Base-by-base conservation (phyloP, 1,140 invertebrate genomes). In the Yoshiicerus persimilis region DNA sequence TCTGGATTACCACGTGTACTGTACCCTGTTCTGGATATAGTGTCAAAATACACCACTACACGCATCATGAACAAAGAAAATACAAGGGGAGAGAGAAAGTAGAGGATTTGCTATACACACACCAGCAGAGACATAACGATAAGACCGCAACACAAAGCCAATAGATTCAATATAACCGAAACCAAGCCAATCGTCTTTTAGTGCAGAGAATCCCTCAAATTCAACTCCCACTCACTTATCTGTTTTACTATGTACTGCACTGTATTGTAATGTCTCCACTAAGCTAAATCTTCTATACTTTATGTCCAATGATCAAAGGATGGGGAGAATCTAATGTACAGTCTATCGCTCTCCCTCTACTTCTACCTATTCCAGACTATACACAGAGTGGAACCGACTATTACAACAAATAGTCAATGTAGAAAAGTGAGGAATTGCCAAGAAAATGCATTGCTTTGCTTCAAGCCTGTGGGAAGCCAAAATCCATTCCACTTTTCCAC, bases 381-480 rank as follows among this genome's bases (percentile, higher is more conserved):
- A 20, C 30, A 80, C 32, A 36, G 30, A 80, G 6, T 1, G 38
- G 75, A 80, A 80, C 75, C 36, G 75, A 36, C 75, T 80, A 80
- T 80, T 80, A 80, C 38, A n/a, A n/a, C 75, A 32, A 80, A 80
- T 80, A 80, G 75, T 36, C 32, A 80, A 80, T 80, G 75, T 80
- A 36, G n/a, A n/a, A 80, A 80, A 80, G 75, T 36, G 75, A 80
- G 38, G 75, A 80, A 80, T 34, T 80, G 75, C 32, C 32, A 38
- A 80, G 75, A 32, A 80, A 80, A 80, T 36, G 75, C 75, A 80
- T 80, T 80, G 75, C 75, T 80, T 80, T 36, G 75, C 27, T 80
- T 38, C 36, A 34, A 80, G n/a, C 27, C 30, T 80, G 75, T 80
- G 75, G 75, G 75, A 80, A 80, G 75, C 75, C 75, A 80, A 80